Percentiles rank a stretch among this genome's conserved stretches.
Conservation (phyloP, 2,888 invertebrate genomes). For the Acronicta aceris region DNA sequence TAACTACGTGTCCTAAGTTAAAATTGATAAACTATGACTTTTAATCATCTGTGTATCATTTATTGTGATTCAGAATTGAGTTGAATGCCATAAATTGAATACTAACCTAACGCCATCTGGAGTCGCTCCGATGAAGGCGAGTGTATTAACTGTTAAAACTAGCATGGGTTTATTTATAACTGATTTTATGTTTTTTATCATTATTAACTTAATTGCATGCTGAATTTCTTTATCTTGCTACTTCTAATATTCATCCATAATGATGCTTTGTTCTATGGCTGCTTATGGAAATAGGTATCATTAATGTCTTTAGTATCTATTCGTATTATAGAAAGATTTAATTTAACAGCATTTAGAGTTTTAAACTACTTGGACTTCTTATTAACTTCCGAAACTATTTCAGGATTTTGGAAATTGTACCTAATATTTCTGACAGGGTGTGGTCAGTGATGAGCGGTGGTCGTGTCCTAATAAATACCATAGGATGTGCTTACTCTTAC, state of each 20-base stretch:
- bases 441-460: no score
- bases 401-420: no score
- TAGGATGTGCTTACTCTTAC: no score
- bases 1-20: neutral
- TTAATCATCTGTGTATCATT: conserved; percentile 11
- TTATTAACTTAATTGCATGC: conserved; percentile 9
- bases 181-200: conserved; percentile 10
- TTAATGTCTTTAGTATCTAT: neutral
- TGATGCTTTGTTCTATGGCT: neutral
- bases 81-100: conserved; percentile 19
- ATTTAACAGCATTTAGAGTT: no score
- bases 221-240: conserved; percentile 12
- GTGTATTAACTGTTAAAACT: conserved; percentile 25
- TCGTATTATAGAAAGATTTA: no score
- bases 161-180: conserved; percentile 17
- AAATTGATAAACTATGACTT: neutral
- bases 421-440: no score
- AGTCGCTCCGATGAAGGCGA: conserved; percentile 21
- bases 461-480: no score
- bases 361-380: no score
- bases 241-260: neutral
- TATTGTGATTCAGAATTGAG: conserved; percentile 8
- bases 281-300: neutral
- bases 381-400: no score
- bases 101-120: conserved; percentile 45